Conservation (phyloP, 2,797 vertebrate genomes). For the Gymnothorax javanicus region DNA sequence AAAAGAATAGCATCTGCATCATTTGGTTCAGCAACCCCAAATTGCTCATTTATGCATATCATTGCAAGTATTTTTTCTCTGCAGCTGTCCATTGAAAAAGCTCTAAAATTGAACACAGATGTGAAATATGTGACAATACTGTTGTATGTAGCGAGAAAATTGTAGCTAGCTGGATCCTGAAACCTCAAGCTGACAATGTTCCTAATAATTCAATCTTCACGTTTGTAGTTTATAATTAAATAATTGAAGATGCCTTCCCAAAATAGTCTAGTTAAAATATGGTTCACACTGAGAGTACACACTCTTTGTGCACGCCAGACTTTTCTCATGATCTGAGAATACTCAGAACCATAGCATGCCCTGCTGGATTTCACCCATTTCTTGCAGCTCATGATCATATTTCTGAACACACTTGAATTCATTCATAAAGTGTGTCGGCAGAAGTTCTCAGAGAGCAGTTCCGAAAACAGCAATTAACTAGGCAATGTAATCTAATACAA, state of each 20-base stretch:
- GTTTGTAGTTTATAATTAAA: background rate
- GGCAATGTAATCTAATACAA: background rate
- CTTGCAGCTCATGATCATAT: background rate
- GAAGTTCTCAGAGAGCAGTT: background rate
- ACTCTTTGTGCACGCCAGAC: background rate
- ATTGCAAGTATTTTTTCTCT: background rate
- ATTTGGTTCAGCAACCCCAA: background rate
- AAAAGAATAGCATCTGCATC: background rate
- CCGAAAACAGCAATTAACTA: background rate
- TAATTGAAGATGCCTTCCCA: background rate
- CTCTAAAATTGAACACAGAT: background rate
- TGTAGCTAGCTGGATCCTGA: background rate
- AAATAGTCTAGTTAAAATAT: background rate
- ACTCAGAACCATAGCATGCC: background rate
- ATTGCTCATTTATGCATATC: background rate
- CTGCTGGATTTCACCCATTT: background rate
- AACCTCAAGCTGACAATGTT: background rate
- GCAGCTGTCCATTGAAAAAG: background rate
- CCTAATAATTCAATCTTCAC: background rate
- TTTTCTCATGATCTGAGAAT: background rate
- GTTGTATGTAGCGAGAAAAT: background rate
- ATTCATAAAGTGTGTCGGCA: background rate
- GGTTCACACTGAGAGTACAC: background rate
- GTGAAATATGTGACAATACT: background rate
- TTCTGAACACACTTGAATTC: background rate